phyloP scores from a whole-genome alignment of 2,797 vertebrate species.

The Dryobates pubescens region DNA sequence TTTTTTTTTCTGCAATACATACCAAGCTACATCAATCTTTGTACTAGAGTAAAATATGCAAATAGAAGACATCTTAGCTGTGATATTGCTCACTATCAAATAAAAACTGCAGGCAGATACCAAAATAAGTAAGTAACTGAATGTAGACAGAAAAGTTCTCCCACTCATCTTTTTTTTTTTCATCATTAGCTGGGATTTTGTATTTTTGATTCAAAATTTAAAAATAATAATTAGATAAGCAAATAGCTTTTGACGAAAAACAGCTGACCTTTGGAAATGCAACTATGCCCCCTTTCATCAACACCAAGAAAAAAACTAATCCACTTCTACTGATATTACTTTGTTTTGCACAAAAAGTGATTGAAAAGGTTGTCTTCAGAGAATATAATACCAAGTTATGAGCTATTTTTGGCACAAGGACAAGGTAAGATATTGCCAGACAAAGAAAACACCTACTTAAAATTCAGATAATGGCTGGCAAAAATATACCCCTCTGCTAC shows the following conservation, averaged over 20 bases:
- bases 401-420: conserved; percentile 56
- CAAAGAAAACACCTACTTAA: conserved; percentile 48
- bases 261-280: background rate
- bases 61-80: background rate
- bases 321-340: background rate
- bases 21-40: background rate
- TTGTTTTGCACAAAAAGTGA: conserved; percentile 13
- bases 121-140: background rate
- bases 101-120: background rate
- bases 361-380: conserved; percentile 44
- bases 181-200: background rate
- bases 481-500: conserved; percentile 25
- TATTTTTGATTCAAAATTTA: background rate
- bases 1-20: background rate
- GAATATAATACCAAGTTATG: conserved; percentile 41
- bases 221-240: background rate
- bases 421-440: conserved; percentile 44
- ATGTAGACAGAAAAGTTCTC: background rate
- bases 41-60: background rate
- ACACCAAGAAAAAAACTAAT: background rate
- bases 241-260: background rate
- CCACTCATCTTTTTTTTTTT: background rate
- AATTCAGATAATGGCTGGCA: conserved; percentile 42
- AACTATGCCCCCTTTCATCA: background rate
- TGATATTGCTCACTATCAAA: background rate